A percentile compares a stretch with the other conserved stretches of the same genome.
These are phyloP conservation scores for Triplophysa yarkandensis DNA, from an alignment of 2,797 vertebrate species.

Conservation along the genomic window DNA sequence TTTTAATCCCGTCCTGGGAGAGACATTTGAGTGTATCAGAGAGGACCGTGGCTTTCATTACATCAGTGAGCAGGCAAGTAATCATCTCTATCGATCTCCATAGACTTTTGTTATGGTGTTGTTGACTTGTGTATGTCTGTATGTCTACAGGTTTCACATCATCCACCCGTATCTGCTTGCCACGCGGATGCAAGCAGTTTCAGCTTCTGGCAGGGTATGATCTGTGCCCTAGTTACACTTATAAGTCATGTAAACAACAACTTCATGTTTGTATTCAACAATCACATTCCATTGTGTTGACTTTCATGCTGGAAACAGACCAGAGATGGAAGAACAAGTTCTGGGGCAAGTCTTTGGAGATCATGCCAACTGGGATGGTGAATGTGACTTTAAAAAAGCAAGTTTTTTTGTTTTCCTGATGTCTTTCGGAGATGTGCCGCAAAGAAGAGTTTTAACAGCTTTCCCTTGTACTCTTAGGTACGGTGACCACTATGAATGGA, in stretches of 20 bases:
- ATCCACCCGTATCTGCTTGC: conserved; percentile 91
- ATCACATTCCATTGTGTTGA: conserved; percentile 21
- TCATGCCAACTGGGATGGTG: conserved; percentile 89
- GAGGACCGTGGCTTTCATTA: conserved; percentile 85
- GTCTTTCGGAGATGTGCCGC: not conserved
- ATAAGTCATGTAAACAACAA: not conserved
- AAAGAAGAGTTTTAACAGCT: not conserved
- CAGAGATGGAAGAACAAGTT: conserved; percentile 98
- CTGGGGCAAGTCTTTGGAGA: conserved; percentile 96
- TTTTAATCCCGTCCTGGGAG: conserved; percentile 92
- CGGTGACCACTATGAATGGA: conserved; percentile 96
- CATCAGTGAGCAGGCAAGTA: conserved; percentile 88
- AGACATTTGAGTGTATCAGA: conserved; percentile 88
- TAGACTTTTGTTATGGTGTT: not conserved
- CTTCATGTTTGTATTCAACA: not conserved
- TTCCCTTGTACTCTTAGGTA: conserved; percentile 69
- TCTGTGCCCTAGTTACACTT: not conserved
- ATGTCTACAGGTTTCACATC: conserved; percentile 85
- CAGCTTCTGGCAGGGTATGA: conserved; percentile 91
- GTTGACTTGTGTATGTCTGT: conserved; percentile 8
- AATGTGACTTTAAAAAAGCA: conserved; percentile 87
- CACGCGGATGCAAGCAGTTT: conserved; percentile 89
- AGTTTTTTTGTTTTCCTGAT: conserved; percentile 43
- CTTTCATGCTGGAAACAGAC: conserved; percentile 71
- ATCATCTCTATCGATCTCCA: not conserved